Evolutionary conservation across 1,140 invertebrate species (phyloP).

Genomic region (Homarus americanus): DNA sequence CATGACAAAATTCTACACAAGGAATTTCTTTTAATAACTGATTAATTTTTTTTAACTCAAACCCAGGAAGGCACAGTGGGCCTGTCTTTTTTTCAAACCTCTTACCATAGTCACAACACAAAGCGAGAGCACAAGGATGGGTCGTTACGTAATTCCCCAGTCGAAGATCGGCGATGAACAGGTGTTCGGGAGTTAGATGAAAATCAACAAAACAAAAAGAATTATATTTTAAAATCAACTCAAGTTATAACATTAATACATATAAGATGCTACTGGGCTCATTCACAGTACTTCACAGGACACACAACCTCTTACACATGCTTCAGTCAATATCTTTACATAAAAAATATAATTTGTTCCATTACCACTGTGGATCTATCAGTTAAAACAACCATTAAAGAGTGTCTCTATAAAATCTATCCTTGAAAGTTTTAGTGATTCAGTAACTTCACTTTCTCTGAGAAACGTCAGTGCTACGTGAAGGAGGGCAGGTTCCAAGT

Average conservation of each 20-base stretch:
- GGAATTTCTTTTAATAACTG: no score
- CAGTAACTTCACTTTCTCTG: background rate
- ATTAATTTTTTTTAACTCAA: no score
- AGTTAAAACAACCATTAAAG: background rate
- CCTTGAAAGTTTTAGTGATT: background rate
- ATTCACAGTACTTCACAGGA: background rate
- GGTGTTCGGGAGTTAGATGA: constrained; percentile 11
- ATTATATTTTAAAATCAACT: constrained; percentile 15
- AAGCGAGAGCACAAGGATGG: constrained; percentile 13
- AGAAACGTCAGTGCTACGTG: background rate
- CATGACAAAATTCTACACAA: background rate
- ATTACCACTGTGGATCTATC: background rate
- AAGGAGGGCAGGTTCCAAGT: background rate
- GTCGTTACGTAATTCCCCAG: constrained; percentile 33
- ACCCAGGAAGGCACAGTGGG: background rate
- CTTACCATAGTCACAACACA: constrained; percentile 34
- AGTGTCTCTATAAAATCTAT: background rate
- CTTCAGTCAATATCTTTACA: background rate
- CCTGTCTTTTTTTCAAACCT: background rate
- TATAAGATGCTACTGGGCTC: background rate
- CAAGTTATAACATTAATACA: background rate
- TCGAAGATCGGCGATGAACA: background rate
- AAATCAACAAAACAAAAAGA: constrained; percentile 7
- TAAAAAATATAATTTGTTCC: background rate
- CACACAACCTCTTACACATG: background rate